Evolutionary conservation across 2,113 vertebrate genomes (phyloP).

Genomic region (Nothobranchius furzeri): DNA sequence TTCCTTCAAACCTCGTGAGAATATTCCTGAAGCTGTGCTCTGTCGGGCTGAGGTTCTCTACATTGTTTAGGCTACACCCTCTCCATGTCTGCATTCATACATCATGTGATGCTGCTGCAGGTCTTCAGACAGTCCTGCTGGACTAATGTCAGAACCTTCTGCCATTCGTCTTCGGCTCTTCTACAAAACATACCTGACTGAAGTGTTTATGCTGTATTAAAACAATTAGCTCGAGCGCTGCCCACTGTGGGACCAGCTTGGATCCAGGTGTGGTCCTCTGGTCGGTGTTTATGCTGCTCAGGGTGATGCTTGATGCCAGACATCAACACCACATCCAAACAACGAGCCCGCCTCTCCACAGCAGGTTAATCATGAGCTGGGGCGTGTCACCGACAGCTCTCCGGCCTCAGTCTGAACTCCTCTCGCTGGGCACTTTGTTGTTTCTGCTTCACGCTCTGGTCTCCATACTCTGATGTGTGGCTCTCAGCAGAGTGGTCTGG

Average conservation of each 20-base stretch:
- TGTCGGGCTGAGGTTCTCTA: constrained; percentile 24
- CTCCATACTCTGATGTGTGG: too few relatives aligned
- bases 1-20: too few relatives aligned
- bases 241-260: constrained; percentile 37
- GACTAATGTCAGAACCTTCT: constrained; percentile 34
- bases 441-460: not conserved
- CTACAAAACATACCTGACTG: constrained; percentile 66
- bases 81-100: constrained; percentile 52
- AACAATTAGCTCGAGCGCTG: constrained; percentile 66
- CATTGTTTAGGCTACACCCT: constrained; percentile 49
- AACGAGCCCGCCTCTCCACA: constrained; percentile 57
- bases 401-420: constrained; percentile 25
- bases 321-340: constrained; percentile 78
- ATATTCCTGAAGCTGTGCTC: not conserved
- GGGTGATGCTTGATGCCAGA: constrained; percentile 79
- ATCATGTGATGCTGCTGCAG: constrained; percentile 26
- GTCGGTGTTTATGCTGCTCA: constrained; percentile 70
- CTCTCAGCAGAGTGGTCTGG: too few relatives aligned
- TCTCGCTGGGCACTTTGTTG: constrained; percentile 11
- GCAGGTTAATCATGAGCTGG: constrained; percentile 69
- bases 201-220: constrained; percentile 74
- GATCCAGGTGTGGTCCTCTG: constrained; percentile 72
- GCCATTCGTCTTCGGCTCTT: constrained; percentile 50
- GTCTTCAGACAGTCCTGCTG: constrained; percentile 28
- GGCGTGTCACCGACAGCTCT: constrained; percentile 44